Conservation (phyloP, 2,797 vertebrate species). For the Danionella dracula region DNA sequence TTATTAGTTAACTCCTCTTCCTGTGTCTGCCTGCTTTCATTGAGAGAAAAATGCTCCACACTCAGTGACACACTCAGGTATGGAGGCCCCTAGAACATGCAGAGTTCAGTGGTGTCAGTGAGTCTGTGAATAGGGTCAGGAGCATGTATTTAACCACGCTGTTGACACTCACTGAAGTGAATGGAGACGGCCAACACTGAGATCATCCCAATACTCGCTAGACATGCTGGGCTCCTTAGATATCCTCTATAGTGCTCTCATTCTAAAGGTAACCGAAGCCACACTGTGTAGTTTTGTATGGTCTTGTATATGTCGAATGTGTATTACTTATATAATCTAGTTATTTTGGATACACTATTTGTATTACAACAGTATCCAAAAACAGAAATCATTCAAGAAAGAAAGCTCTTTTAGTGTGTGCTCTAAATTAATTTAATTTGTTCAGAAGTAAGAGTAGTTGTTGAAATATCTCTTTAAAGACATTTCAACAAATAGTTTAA, state of each 20-base stretch:
- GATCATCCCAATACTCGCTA: constrained; percentile 11
- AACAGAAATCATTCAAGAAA: no score
- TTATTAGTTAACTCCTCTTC: constrained; percentile 67
- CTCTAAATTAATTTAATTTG: no score
- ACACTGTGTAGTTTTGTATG: neutral
- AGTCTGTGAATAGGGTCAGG: constrained; percentile 55
- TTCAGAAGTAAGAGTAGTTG: no score
- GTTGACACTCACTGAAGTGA: constrained; percentile 10
- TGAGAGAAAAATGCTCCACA: neutral
- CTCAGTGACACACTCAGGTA: no score
- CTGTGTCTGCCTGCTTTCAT: constrained; percentile 42
- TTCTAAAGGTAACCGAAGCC: constrained; percentile 64
- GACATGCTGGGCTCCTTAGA: constrained; percentile 73
- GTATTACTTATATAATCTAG: no score
- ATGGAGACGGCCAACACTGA: constrained; percentile 5
- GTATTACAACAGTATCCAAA: no score
- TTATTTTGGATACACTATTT: no score
- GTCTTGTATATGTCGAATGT: no score
- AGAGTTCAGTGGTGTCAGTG: constrained; percentile 58
- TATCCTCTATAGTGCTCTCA: constrained; percentile 68
- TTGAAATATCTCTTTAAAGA: no score
- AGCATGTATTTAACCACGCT: constrained; percentile 58
- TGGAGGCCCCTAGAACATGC: constrained; percentile 66
- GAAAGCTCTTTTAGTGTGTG: no score
- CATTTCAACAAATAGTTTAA: no score